Evolutionary conservation across 92 coral and sea anemone species (phyloP).

Genomic region (Virgularia gustaviana): DNA sequence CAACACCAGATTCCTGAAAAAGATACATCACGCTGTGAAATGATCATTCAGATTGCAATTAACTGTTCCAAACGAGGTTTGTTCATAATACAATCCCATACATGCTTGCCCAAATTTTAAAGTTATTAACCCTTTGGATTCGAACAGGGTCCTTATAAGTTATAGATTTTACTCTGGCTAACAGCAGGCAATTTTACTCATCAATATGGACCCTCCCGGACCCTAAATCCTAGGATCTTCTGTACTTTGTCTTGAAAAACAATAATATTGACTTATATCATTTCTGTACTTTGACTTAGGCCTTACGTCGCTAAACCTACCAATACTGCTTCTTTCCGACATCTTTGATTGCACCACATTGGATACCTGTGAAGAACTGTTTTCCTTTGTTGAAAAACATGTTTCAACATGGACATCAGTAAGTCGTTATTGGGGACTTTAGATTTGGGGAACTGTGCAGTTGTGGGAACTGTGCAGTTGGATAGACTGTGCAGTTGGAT

Average conservation of each 20-base stretch:
- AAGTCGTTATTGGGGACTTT: too few species aligned
- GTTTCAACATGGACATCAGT: conserved; percentile 93
- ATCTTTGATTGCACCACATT: conserved; percentile 82
- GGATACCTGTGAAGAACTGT: conserved; percentile 69
- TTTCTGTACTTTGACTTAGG: conserved; percentile 41
- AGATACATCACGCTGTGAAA: conserved; percentile 12
- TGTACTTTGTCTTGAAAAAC: not conserved
- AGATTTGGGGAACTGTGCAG: too few species aligned
- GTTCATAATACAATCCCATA: not conserved
- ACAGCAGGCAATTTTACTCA: too few species aligned
- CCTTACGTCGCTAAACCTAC: conserved; percentile 67
- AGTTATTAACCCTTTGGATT: too few species aligned
- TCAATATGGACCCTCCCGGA: too few species aligned
- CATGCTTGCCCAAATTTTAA: not conserved
- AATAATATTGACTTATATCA: not conserved
- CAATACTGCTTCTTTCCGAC: conserved; percentile 77
- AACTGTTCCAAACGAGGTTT: conserved; percentile 7
- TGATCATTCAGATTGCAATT: conserved; percentile 6
- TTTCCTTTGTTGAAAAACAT: conserved; percentile 85
- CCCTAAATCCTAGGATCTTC: too few species aligned
- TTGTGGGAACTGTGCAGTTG: too few species aligned
- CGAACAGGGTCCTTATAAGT: too few species aligned
- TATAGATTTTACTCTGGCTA: too few species aligned
- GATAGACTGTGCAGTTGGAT: too few species aligned
- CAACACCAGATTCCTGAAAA: not conserved